Conservation (phyloP, 2,113 vertebrate species). For the Pachycephala philippinensis region DNA sequence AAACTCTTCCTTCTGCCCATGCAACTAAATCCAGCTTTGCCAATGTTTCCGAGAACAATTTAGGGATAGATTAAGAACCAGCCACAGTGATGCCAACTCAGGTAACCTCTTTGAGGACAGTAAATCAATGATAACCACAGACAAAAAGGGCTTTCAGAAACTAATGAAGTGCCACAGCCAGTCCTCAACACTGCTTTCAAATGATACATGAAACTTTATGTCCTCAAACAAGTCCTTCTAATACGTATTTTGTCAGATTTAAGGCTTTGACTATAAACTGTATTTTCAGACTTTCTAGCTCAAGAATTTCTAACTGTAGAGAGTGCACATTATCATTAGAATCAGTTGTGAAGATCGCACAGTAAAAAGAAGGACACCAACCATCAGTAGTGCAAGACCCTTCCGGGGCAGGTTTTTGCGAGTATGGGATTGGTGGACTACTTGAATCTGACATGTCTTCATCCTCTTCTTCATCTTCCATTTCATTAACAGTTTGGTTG, state of each 20-base stretch:
- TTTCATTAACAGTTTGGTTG: constrained; percentile 79
- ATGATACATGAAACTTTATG: background rate
- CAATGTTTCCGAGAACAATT: background rate
- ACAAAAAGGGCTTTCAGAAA: background rate
- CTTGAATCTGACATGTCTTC: constrained; percentile 92
- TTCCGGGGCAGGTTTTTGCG: constrained; percentile 88
- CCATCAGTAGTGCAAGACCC: constrained; percentile 96
- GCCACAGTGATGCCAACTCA: background rate
- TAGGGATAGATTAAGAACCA: background rate
- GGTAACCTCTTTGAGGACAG: background rate
- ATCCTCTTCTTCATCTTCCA: constrained; percentile 89
- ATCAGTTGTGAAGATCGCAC: background rate
- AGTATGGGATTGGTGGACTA: constrained; percentile 92
- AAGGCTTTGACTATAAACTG: background rate
- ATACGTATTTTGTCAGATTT: background rate
- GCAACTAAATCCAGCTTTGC: background rate
- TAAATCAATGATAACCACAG: background rate
- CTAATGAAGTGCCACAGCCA: background rate
- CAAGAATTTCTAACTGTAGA: background rate
- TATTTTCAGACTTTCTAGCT: background rate
- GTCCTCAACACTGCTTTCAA: background rate
- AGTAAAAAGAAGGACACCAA: constrained; percentile 52
- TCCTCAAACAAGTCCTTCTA: background rate
- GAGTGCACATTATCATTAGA: background rate
- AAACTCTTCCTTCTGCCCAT: background rate